Conservation (phyloP, 2,797 vertebrate species). For the Danio jaintianensis region DNA sequence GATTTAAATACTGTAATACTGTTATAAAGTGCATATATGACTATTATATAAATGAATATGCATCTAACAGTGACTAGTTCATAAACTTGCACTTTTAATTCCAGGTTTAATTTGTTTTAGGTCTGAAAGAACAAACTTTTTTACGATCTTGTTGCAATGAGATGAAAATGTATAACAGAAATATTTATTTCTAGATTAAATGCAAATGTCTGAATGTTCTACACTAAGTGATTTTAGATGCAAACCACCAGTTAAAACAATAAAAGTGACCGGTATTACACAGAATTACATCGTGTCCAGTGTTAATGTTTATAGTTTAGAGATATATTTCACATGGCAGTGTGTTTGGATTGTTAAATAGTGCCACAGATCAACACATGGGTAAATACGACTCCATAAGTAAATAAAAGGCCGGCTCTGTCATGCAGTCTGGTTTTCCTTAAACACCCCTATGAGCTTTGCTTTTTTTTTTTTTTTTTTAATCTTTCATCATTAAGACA, state of each 20-base stretch:
- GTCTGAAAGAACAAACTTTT: not conserved
- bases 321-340: not conserved
- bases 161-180: not conserved
- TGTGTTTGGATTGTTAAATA: conserved; percentile 23
- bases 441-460: not conserved
- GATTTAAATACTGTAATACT: not conserved
- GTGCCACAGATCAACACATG: not conserved
- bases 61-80: not conserved
- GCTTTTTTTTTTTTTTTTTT: not conserved
- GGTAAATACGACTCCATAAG: conserved; percentile 9
- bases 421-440: conserved; percentile 4
- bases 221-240: not conserved
- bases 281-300: not conserved
- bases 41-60: not conserved
- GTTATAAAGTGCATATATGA: not conserved
- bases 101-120: not conserved
- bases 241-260: not conserved
- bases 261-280: not conserved
- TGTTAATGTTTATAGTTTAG: not conserved
- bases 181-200: not conserved
- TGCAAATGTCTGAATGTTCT: not conserved
- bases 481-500: not conserved
- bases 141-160: not conserved
- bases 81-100: not conserved
- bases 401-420: not conserved